Conservation (phyloP, 2,797 vertebrate genomes). For the Poliocrania exsul region DNA sequence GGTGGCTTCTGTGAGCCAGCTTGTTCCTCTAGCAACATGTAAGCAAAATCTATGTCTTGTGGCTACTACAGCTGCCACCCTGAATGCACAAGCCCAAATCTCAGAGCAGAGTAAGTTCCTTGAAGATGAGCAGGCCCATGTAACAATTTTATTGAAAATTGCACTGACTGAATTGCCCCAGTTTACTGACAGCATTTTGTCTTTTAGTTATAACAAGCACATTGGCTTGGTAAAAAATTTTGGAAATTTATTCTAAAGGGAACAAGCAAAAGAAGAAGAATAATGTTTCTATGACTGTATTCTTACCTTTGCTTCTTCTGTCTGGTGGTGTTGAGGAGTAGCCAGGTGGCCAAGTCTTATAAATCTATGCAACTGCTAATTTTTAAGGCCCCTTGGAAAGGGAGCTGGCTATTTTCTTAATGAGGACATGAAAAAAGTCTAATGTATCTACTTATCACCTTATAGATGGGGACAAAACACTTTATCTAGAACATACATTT, state of each 20-base stretch:
- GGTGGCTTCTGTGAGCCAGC: not conserved
- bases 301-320: not conserved
- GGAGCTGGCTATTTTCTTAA: not conserved
- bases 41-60: not conserved
- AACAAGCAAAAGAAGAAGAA: not conserved
- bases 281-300: not conserved
- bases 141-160: not conserved
- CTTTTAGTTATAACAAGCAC: not conserved
- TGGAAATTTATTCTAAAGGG: not conserved
- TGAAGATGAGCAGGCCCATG: not conserved
- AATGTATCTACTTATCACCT: not conserved
- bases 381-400: not conserved
- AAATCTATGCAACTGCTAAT: not conserved
- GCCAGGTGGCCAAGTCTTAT: not conserved
- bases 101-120: not conserved
- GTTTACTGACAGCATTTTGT: not conserved
- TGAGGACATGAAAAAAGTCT: not conserved
- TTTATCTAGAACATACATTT: not conserved
- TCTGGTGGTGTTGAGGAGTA: not conserved
- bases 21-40: fast-evolving
- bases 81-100: not conserved
- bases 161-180: not conserved
- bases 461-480: not conserved
- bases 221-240: not conserved
- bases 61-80: not conserved